Conservation (phyloP, 2,113 vertebrate species). For the Ranitomeya variabilis region DNA sequence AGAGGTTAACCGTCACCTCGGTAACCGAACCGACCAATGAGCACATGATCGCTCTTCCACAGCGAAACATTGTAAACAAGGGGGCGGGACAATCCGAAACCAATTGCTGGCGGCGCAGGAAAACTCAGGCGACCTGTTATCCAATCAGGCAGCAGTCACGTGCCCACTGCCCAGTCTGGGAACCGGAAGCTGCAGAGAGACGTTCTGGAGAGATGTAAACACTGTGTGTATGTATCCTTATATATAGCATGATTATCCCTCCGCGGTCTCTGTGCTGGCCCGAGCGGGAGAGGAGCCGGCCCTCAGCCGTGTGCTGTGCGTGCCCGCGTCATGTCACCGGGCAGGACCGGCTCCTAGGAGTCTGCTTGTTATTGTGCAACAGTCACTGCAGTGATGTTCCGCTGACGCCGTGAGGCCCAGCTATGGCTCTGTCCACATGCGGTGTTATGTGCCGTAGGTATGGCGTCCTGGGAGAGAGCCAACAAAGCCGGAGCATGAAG, state of each 20-base stretch:
- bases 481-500: too few relatives aligned
- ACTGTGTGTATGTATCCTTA: conserved; percentile 26
- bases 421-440: too few relatives aligned
- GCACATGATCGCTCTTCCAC: background rate
- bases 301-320: background rate
- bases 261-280: background rate
- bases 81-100: background rate
- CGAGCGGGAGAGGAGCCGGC: too few relatives aligned
- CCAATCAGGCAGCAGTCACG: conserved; percentile 31
- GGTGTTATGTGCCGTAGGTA: too few relatives aligned
- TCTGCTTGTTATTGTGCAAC: background rate
- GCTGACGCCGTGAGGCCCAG: too few relatives aligned
- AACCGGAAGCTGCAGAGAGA: conserved; percentile 29
- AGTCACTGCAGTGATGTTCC: too few relatives aligned
- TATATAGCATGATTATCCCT: background rate
- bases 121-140: background rate
- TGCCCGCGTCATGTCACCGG: background rate
- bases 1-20: background rate
- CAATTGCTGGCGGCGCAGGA: background rate
- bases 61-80: background rate
- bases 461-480: too few relatives aligned
- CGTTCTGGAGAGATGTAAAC: conserved; percentile 44
- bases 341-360: background rate
- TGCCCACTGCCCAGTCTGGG: background rate
- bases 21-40: background rate